Evolutionary conservation across 35 echinoderm and acorn worm species (phyloP).

Genomic region (Apostichopus californicus): DNA sequence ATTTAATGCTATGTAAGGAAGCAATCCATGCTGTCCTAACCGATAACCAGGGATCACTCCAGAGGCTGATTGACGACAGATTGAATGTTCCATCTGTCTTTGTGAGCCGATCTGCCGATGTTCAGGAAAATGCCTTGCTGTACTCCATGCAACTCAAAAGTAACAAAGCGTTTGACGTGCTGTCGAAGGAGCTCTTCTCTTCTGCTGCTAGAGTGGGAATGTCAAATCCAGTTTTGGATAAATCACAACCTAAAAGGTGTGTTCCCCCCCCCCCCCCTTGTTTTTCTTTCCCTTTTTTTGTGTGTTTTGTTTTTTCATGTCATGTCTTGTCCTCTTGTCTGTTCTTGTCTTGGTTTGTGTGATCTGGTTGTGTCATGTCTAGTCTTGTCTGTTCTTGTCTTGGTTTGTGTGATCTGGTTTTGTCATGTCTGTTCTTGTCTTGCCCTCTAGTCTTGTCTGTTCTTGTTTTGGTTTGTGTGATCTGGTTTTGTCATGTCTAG

Average conservation of each 20-base stretch:
- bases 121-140: constrained; percentile 56
- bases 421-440: too few relatives aligned
- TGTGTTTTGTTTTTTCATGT: background rate
- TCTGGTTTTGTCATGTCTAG: background rate
- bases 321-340: too few relatives aligned
- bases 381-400: too few relatives aligned
- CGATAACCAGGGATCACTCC: constrained; percentile 72
- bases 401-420: background rate
- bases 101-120: constrained; percentile 22
- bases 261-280: background rate
- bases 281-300: too few relatives aligned
- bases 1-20: constrained; percentile 70
- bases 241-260: constrained; percentile 40
- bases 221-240: constrained; percentile 22
- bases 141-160: constrained; percentile 57
- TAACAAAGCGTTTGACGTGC: constrained; percentile 49
- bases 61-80: constrained; percentile 48
- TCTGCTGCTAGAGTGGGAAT: background rate
- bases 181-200: constrained; percentile 13
- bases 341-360: background rate
- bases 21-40: constrained; percentile 89
- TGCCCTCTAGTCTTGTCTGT: background rate
- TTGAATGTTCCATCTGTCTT: constrained; percentile 39
- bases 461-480: too few relatives aligned
- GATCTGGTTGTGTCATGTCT: too few relatives aligned